Percentiles rank a stretch among this genome's conserved stretches.
Evolutionary conservation across 2,113 vertebrate genomes (phyloP).

Genomic region (Mormyrus iriodes): DNA sequence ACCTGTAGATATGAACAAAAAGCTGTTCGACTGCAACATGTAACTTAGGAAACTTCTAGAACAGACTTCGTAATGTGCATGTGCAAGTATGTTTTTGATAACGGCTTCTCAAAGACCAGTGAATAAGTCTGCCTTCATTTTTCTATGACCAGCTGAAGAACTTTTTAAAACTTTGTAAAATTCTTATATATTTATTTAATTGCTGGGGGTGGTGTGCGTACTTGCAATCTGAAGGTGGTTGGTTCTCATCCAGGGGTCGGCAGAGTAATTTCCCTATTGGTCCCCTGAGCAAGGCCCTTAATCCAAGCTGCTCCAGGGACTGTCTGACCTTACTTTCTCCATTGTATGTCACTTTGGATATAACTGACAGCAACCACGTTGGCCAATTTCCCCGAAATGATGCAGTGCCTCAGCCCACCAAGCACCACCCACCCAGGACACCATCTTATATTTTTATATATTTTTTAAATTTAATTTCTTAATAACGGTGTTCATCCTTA

Average conservation of each 20-base stretch:
- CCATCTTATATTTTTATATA: not conserved
- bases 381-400: not conserved
- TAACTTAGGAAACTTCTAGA: not conserved
- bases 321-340: not conserved
- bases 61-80: not conserved
- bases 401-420: not conserved
- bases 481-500: not conserved
- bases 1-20: not conserved
- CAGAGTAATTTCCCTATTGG: not conserved
- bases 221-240: not conserved
- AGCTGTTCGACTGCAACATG: not conserved
- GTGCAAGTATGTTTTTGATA: not conserved
- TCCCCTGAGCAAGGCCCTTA: not conserved
- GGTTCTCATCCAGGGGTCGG: not conserved
- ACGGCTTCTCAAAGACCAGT: not conserved
- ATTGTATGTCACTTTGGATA: not conserved
- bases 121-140: not conserved
- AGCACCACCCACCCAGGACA: not conserved
- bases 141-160: not conserved
- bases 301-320: not conserved
- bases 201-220: not conserved
- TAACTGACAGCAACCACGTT: not conserved
- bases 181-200: not conserved
- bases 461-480: not conserved
- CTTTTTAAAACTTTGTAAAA: not conserved